Percentiles rank a stretch among this genome's conserved stretches.
phyloP scores from a whole-genome alignment of 2,113 vertebrate genomes.

The Sardina pilchardus region DNA sequence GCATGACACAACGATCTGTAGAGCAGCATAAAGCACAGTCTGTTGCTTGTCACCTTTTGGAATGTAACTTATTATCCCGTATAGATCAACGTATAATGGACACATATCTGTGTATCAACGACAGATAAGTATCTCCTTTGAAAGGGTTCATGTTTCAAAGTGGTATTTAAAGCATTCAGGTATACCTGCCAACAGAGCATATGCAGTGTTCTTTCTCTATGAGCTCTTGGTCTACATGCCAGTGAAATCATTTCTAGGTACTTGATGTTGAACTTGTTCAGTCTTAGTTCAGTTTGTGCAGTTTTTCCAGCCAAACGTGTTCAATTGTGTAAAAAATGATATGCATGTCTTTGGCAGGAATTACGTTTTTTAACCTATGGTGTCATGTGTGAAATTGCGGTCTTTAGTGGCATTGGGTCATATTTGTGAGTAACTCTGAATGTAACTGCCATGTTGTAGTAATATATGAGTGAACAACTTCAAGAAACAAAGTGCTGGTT shows the following conservation, averaged over 20 bases:
- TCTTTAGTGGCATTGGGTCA: slow-evolving; percentile 6
- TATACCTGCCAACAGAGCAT: not conserved
- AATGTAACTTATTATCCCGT: not conserved
- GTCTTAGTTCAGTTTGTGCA: not conserved
- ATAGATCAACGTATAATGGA: not conserved
- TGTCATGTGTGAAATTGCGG: slow-evolving; percentile 16
- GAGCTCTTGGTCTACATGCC: not conserved
- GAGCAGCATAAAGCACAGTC: not conserved
- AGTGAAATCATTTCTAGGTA: not conserved
- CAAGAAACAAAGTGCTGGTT: not conserved
- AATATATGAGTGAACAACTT: not conserved
- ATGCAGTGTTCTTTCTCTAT: not conserved
- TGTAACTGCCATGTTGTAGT: slow-evolving; percentile 12
- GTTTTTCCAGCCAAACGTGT: not conserved
- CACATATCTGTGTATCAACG: not conserved
- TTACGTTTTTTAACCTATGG: slow-evolving; percentile 17
- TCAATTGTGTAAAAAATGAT: slow-evolving; percentile 7
- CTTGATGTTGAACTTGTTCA: not conserved
- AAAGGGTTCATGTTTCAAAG: not conserved
- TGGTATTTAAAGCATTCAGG: slow-evolving; percentile 1
- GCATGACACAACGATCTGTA: slow-evolving; percentile 2
- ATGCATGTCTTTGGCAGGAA: slow-evolving; percentile 34
- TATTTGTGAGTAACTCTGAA: slow-evolving; percentile 12
- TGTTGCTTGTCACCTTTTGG: not conserved
- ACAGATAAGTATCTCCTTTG: not conserved